Evolutionary conservation across 2,113 vertebrate genomes (phyloP), one percentile per base, ranked within the genome.

Genomic region (Phylloscopus trochilus): DNA sequence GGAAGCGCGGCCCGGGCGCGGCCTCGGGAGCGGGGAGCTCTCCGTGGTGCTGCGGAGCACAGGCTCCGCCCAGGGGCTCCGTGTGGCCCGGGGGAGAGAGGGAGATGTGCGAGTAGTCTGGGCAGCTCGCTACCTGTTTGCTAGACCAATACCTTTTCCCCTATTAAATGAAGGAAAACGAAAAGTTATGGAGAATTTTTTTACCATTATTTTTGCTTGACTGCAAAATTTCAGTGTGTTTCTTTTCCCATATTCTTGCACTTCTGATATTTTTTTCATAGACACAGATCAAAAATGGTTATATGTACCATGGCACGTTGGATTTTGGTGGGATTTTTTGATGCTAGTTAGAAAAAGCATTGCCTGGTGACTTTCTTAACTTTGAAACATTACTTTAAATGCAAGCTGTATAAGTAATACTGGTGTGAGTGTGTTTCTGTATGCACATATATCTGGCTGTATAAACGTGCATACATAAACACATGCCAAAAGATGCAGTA

Each of bases 1-100:
- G 20, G 8, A 7, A 22, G 19, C 39, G 1, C 4, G 6, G 11
- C 8, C 39, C 1, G 1, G 7, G 11, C 7, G 0, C 35, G 0
- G 58, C 53, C 10, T 5, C 1, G 11, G 39, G 10, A 2, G 1
- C 3, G 6, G 1, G 16, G 85, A 76, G 84, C 95, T 87, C 74
- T 95, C 93, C 90, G 1, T 69, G 91, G 95, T 91, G 67, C 91
- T 92, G 77, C 30, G 7, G 30, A 12, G 2, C 5, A 0, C 31
- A 0, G 0, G 3, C 56, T 1, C 4, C 1, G 10, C 37, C 37
- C 26, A 0, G 28, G 10, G 10, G 6, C 28, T 11, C 21, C 41
- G 15, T 3, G 0, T 2, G 55, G 44, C 4, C 1, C 3, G 11
- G 4, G 6, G 6, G 6, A 4, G 26, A 13, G 33, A 5, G 27